Evolutionary conservation across 2,113 vertebrate genomes (phyloP).

Genomic region (Eonycteris spelaea): DNA sequence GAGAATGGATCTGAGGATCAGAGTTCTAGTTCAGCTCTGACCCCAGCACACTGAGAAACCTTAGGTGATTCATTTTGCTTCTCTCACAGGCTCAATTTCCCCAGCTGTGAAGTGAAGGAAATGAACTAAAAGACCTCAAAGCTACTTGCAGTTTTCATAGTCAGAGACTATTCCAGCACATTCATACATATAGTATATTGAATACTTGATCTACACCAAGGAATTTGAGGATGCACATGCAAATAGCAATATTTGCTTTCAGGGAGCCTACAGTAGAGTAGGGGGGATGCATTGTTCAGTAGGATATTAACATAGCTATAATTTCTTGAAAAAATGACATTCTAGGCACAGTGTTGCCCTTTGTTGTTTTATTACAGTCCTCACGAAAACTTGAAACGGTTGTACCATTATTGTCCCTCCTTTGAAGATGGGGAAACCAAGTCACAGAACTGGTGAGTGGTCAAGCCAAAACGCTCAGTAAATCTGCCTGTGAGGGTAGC

Average conservation of each 20-base stretch:
- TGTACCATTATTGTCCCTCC: background rate
- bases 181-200: accelerated
- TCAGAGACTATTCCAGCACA: background rate
- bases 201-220: background rate
- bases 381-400: background rate
- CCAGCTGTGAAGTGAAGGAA: background rate
- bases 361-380: background rate
- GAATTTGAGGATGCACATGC: background rate
- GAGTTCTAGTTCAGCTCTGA: background rate
- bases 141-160: background rate
- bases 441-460: background rate
- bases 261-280: background rate
- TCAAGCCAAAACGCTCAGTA: background rate
- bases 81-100: background rate
- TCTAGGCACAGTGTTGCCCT: background rate
- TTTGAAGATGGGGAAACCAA: background rate
- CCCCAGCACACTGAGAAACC: background rate
- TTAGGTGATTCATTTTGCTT: background rate
- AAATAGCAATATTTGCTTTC: background rate
- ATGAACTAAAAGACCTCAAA: background rate
- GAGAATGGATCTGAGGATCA: background rate
- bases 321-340: background rate
- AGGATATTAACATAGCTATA: background rate
- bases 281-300: background rate
- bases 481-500: background rate